These are phyloP conservation scores for Drosophila lini DNA, from an alignment of 1,140 invertebrate genomes.

Conservation along the genomic window DNA sequence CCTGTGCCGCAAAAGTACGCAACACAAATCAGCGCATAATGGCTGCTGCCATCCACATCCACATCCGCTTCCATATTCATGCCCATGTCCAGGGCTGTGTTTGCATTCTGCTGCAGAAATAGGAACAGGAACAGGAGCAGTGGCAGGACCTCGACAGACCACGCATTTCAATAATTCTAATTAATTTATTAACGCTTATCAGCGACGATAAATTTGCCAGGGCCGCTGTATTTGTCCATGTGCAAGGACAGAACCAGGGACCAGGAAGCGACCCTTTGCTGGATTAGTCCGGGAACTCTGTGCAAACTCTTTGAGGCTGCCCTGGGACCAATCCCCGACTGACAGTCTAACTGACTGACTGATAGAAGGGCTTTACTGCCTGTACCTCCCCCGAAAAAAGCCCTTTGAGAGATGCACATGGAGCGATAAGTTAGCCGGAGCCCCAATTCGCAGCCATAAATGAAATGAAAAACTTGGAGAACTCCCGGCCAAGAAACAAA, in stretches of 20 bases:
- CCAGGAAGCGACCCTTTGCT: constrained; percentile 7
- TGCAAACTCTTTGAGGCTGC: constrained; percentile 54
- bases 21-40: constrained; percentile 81
- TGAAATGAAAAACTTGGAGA: constrained; percentile 71
- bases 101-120: constrained; percentile 57
- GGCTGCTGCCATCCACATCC: constrained; percentile 42
- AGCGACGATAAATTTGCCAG: constrained; percentile 75
- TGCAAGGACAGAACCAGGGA: neutral
- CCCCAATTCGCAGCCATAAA: constrained; percentile 73
- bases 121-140: constrained; percentile 14
- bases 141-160: constrained; percentile 40
- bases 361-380: constrained; percentile 15
- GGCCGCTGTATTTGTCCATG: constrained; percentile 39
- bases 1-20: constrained; percentile 67
- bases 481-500: constrained; percentile 20
- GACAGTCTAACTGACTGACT: constrained; percentile 7
- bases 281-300: constrained; percentile 44
- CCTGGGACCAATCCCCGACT: constrained; percentile 10
- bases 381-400: constrained; percentile 16
- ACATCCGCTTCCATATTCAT: constrained; percentile 34
- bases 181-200: constrained; percentile 85
- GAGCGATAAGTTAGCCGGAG: constrained; percentile 60
- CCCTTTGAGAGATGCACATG: constrained; percentile 57
- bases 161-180: constrained; percentile 85
- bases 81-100: constrained; percentile 63